phyloP scores from a whole-genome alignment of 2,888 invertebrate species.

The Ochlodes sylvanus region DNA sequence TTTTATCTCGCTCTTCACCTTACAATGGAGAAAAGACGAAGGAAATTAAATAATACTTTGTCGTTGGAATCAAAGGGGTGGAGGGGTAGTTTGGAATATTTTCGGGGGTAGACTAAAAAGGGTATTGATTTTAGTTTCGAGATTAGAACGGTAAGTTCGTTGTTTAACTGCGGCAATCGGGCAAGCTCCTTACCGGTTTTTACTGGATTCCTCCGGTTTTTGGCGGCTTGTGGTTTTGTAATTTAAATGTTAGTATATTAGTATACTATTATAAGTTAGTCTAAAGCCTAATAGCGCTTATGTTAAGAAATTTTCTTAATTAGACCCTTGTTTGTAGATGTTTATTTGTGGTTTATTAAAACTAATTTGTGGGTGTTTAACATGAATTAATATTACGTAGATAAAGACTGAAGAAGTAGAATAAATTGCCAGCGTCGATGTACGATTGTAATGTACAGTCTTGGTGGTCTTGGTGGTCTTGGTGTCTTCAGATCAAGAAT shows the following conservation, averaged over 20 bases:
- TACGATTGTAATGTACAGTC: too few relatives aligned
- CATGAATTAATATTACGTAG: neutral
- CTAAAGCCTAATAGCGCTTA: neutral
- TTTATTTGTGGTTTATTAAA: constrained; percentile 5
- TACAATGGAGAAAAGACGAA: constrained; percentile 83
- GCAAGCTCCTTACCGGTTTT: constrained; percentile 13
- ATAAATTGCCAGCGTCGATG: too few relatives aligned
- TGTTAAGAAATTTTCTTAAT: neutral
- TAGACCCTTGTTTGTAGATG: neutral
- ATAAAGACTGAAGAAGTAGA: too few relatives aligned
- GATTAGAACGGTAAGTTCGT: constrained; percentile 57
- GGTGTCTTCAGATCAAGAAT: too few relatives aligned
- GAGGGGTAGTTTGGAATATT: constrained; percentile 73
- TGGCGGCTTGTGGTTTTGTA: constrained; percentile 22
- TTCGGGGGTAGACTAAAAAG: constrained; percentile 78
- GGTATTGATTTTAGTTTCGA: constrained; percentile 79
- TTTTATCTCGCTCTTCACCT: constrained; percentile 68
- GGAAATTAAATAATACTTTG: constrained; percentile 85
- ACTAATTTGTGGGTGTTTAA: constrained; percentile 3
- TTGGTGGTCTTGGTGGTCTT: too few relatives aligned
- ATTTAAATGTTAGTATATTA: constrained; percentile 6
- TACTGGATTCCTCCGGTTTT: neutral
- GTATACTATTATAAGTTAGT: neutral
- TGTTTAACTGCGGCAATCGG: constrained; percentile 1
- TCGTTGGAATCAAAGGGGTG: constrained; percentile 80